A percentile compares a stretch with the other conserved stretches of the same genome.
Conservation (phyloP, 2,797 vertebrate genomes). For the Thripadectes ignobilis region DNA sequence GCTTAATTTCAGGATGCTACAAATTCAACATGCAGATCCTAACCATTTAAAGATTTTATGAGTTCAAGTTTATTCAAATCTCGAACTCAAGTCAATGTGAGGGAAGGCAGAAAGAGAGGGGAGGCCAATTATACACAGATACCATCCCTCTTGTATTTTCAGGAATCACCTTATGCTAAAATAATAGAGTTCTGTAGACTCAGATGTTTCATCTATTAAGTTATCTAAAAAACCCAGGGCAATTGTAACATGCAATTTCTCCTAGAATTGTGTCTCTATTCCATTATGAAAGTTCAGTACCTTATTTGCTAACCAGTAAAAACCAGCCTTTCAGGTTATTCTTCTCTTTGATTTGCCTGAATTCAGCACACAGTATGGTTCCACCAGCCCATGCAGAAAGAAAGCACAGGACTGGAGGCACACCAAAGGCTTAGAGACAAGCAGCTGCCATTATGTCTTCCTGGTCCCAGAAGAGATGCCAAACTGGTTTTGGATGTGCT, state of each 20-base stretch:
- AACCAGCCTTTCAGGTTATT: background rate
- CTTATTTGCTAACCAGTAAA: background rate
- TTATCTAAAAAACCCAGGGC: background rate
- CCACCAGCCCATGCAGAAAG: background rate
- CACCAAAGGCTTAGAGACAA: background rate
- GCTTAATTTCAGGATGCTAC: background rate
- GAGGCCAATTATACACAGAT: background rate
- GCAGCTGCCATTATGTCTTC: background rate
- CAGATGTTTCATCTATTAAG: constrained; percentile 31
- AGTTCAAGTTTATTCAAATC: background rate
- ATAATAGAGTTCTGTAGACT: background rate
- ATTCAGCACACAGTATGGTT: background rate
- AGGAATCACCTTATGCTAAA: background rate
- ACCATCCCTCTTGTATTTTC: background rate
- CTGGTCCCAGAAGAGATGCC: background rate
- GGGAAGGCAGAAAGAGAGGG: background rate
- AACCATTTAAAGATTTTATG: background rate
- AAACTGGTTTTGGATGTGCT: background rate
- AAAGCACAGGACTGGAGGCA: background rate
- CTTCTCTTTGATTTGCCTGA: background rate
- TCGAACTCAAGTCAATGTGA: background rate
- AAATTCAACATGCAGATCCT: background rate
- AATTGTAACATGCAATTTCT: background rate
- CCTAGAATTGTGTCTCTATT: background rate
- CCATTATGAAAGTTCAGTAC: background rate